Base-by-base conservation (phyloP, 2,797 vertebrate species). In the Microcaecilia unicolor region DNA sequence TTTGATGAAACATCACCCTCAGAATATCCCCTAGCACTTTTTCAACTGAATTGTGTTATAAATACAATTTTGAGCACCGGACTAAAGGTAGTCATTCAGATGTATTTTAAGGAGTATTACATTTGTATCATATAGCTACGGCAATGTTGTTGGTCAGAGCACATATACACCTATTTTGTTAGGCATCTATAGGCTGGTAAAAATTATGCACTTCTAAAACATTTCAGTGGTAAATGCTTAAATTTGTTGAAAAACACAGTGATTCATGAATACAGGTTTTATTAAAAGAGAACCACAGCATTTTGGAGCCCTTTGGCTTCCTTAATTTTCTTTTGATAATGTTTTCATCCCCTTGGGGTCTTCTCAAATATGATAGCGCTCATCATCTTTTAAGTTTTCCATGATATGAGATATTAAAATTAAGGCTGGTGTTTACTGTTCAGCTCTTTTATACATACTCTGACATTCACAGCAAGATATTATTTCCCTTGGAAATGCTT, bases 401-500 rank as follows among this genome's bases (percentile, higher is more conserved):
- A 67, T 77, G 73, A 67, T 72, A 35, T 31, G 46, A 65, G 55
- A 50, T 59, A 69, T 69, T 76, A 62, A 78, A 79, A 80, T 73
- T 71, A 77, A 70, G 61, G 51, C 50, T 71, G 53, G 43, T 78
- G 64, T 77, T 80, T 73, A 74, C 64, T 59, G 44, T 72, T 75
- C 61, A 64, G 35, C 52, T 65, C 55, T 74, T 60, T 39, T 33
- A 61, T 31, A 53, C 45, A 60, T 57, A 76, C 61, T 67, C 61
- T 37, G 55, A 60, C 61, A 67, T 70, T 74, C 70, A 59, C 67
- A 65, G 72, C 41, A 38, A 76, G 63, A 64, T 64, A 64, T 70
- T 67, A 76, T 76, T 81, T 80, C 62, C 57, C 63, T 72, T 60
- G 66, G 58, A 83, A 74, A 77, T 68, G 68, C 53, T 61, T 64